Conservation (phyloP, 2,888 invertebrate species). For the Aporophyla nigra region DNA sequence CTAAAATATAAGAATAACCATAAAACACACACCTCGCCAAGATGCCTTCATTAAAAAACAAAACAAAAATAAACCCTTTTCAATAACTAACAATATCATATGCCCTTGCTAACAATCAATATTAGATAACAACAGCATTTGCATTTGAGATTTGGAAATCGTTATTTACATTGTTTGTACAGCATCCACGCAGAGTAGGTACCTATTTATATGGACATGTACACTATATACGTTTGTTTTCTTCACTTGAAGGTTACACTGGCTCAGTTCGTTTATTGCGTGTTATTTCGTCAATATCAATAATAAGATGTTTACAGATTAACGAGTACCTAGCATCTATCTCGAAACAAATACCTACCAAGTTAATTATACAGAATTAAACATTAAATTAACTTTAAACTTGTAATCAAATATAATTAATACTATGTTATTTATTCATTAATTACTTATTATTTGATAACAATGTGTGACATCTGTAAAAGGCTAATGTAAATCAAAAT, state of each 20-base stretch:
- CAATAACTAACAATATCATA: background rate
- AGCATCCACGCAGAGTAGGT: slow-evolving; percentile 15
- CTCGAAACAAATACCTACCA: slow-evolving; percentile 15
- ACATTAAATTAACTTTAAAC: background rate
- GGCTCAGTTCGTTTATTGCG: slow-evolving; percentile 69
- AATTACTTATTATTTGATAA: slow-evolving; percentile 53
- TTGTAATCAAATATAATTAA: background rate
- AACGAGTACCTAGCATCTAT: slow-evolving; percentile 50
- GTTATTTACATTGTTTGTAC: slow-evolving; percentile 23
- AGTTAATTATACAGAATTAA: slow-evolving; percentile 1
- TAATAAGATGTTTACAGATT: slow-evolving; percentile 62
- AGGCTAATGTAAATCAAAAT: slow-evolving; percentile 73
- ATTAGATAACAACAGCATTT: slow-evolving; percentile 8
- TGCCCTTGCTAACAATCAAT: background rate
- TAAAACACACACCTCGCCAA: background rate
- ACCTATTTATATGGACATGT: slow-evolving; percentile 9
- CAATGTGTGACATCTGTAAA: slow-evolving; percentile 57
- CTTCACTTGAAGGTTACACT: slow-evolving; percentile 58
- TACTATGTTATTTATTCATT: background rate
- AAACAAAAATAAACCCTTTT: background rate
- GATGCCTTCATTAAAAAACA: background rate
- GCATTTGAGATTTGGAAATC: slow-evolving; percentile 1
- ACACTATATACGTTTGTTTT: slow-evolving; percentile 34
- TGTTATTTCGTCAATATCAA: slow-evolving; percentile 74
- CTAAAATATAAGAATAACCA: no score